Base-by-base conservation (phyloP, 1,140 invertebrate species). In the Pseudomyrmex concolor region DNA sequence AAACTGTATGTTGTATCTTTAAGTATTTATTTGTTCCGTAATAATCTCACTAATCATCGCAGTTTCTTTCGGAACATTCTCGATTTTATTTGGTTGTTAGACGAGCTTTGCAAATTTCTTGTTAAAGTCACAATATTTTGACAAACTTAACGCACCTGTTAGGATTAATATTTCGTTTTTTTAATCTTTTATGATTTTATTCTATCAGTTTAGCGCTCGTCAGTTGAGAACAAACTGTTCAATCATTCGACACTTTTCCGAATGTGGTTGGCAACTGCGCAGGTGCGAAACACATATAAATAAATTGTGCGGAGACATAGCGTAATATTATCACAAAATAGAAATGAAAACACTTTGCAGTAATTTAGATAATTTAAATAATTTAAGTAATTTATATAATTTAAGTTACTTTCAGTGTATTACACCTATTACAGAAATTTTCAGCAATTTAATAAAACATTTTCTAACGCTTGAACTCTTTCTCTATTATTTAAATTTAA, bases 381-480 rank as follows among this genome's bases (percentile, higher is more conserved):
- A 77, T 77, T 77, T 67, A 1, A 5, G 25, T 7, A 25, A 77
- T 77, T 77, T 67, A 1, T n/a, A 48, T 67, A 15, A 77, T 45
- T 77, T 55, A 67, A 5, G 2, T 70, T 59, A 10, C 15, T 13
- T 57, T 22, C 5, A 54, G 0, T 34, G 3, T 5, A 4, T 2
- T 34, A 9, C 2, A 2, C 2, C 9, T 9, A 55, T 64, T 74
- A 1, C 63, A 10, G 2, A 4, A 51, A 34, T 0, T 62, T 34
- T 45, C 34, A 51, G 4, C 15, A 54, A 64, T 66, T 64, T 8
- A 55, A 0, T 7, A 54, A 4, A 25, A 48, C 10, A 25, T 15
- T 12, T 54, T 19, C 19, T 17, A 54, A 0, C 1, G n/a, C 66
- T 43, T 15, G n/a, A 19, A 48, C 34, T 10, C 10, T 19, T 17